Percentiles rank a stretch among this genome's conserved stretches.
Conservation (phyloP, 1,140 invertebrate genomes). For the Drosophila neocordata region DNA sequence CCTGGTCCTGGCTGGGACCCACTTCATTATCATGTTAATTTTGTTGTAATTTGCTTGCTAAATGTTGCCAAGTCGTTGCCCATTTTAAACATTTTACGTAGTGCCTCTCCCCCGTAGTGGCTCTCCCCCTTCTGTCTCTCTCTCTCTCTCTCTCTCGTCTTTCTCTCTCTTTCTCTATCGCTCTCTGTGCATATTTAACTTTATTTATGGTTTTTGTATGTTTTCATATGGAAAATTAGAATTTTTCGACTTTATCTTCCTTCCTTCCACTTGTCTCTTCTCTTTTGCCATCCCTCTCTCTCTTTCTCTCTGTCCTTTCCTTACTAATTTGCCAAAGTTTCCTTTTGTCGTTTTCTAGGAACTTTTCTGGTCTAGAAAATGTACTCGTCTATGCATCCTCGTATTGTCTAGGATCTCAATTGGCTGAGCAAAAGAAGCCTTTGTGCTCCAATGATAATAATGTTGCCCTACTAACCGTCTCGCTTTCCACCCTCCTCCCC, state of each 20-base stretch:
- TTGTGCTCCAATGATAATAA: not conserved
- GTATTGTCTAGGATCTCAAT: constrained; percentile 43
- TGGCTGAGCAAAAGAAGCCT: constrained; percentile 16
- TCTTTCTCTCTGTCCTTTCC: not conserved
- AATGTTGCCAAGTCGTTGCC: constrained; percentile 77
- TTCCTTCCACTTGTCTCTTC: not conserved
- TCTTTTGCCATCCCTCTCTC: not conserved
- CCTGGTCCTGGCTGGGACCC: constrained; percentile 25
- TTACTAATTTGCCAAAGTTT: constrained; percentile 76
- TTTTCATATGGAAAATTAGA: constrained; percentile 80
- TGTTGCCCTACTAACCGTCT: constrained; percentile 9
- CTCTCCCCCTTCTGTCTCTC: not conserved
- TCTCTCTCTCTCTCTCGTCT: not conserved
- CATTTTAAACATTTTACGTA: constrained; percentile 69
- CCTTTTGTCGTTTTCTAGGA: constrained; percentile 64
- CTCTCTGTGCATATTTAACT: constrained; percentile 67
- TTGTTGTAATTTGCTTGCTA: constrained; percentile 81
- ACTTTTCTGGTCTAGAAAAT: constrained; percentile 56
- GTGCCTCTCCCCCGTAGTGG: constrained; percentile 35
- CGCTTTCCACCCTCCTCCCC: constrained; percentile 1
- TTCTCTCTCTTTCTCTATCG: not conserved
- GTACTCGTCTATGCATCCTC: constrained; percentile 56
- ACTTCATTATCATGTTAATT: constrained; percentile 82
- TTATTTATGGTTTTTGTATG: constrained; percentile 76
- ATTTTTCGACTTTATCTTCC: constrained; percentile 58